Conservation (phyloP, 53 echinoderm and acorn worm genomes). For the Crossaster papposus region DNA sequence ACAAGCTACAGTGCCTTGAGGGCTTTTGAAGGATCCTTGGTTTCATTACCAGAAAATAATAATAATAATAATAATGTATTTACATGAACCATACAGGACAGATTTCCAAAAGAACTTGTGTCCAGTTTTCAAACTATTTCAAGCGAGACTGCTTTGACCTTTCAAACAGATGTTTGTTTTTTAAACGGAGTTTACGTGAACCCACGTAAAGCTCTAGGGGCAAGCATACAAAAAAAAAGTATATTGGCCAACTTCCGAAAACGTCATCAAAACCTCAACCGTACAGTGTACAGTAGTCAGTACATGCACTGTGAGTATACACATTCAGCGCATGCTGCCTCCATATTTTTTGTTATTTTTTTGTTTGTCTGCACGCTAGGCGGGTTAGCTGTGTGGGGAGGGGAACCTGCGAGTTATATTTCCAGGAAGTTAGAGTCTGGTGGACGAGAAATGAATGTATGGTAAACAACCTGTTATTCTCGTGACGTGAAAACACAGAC, state of each 20-base stretch:
- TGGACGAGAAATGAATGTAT: slow-evolving; percentile 46
- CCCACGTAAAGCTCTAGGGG: background rate
- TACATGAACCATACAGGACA: too few relatives aligned
- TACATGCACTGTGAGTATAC: background rate
- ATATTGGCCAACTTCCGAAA: background rate
- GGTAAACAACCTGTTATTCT: slow-evolving; percentile 61
- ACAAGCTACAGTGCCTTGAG: too few relatives aligned
- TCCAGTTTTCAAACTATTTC: background rate
- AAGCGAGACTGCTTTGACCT: background rate
- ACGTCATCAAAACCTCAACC: background rate
- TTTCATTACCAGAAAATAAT: too few relatives aligned
- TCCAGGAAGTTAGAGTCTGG: slow-evolving; percentile 59
- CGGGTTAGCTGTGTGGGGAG: background rate
- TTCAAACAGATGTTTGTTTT: background rate
- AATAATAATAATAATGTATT: too few relatives aligned
- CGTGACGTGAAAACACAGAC: slow-evolving; percentile 25
- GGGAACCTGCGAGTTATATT: slow-evolving; percentile 20
- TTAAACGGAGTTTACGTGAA: background rate
- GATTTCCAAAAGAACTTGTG: too few relatives aligned
- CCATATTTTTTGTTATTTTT: background rate
- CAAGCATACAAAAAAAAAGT: too few relatives aligned
- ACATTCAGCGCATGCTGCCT: background rate
- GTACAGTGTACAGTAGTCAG: too few relatives aligned
- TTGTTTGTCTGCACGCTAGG: slow-evolving; percentile 12
- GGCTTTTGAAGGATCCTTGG: too few relatives aligned